Evolutionary conservation across 2,888 invertebrate genomes (phyloP).

Genomic region (Eulithis testata): DNA sequence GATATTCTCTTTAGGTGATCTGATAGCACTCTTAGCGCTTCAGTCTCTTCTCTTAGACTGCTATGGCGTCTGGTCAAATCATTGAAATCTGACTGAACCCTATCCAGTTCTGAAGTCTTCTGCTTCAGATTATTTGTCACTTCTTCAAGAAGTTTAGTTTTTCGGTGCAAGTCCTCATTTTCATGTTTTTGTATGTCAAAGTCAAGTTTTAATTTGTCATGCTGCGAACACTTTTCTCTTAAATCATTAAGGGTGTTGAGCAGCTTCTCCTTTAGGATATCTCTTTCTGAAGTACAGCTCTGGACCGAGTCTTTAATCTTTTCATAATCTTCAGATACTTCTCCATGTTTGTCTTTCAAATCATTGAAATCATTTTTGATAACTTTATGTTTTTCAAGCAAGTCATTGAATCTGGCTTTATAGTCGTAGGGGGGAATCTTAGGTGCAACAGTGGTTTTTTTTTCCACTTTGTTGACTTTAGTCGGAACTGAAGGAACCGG

Average conservation of each 20-base stretch:
- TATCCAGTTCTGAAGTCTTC: slow-evolving; percentile 69
- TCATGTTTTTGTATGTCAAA: slow-evolving; percentile 73
- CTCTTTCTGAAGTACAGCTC: slow-evolving; percentile 61
- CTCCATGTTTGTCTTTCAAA: slow-evolving; percentile 80
- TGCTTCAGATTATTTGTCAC: slow-evolving; percentile 70
- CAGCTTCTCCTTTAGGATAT: slow-evolving; percentile 69
- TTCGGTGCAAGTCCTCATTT: slow-evolving; percentile 71
- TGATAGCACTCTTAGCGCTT: slow-evolving; percentile 70
- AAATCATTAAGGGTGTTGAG: slow-evolving; percentile 66
- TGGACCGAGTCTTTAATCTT: slow-evolving; percentile 72
- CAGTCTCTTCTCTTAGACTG: slow-evolving; percentile 73
- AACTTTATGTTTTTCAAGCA: slow-evolving; percentile 84
- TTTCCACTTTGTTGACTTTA: slow-evolving; percentile 69
- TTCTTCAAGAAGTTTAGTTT: slow-evolving; percentile 72
- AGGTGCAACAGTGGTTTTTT: slow-evolving; percentile 74
- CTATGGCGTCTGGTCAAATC: slow-evolving; percentile 68
- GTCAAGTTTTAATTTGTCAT: slow-evolving; percentile 71
- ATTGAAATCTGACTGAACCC: slow-evolving; percentile 65
- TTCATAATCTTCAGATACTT: slow-evolving; percentile 81
- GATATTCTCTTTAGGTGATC: slow-evolving; percentile 74
- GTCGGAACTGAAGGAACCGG: slow-evolving; percentile 59
- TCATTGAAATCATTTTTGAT: slow-evolving; percentile 81
- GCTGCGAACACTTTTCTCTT: slow-evolving; percentile 63
- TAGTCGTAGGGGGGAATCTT: slow-evolving; percentile 87
- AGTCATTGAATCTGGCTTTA: slow-evolving; percentile 86